A percentile compares a stretch with the other conserved stretches of the same genome.
These are phyloP conservation scores for Dromococcyx pavoninus DNA, from an alignment of 2,797 vertebrate species.

Conservation along the genomic window DNA sequence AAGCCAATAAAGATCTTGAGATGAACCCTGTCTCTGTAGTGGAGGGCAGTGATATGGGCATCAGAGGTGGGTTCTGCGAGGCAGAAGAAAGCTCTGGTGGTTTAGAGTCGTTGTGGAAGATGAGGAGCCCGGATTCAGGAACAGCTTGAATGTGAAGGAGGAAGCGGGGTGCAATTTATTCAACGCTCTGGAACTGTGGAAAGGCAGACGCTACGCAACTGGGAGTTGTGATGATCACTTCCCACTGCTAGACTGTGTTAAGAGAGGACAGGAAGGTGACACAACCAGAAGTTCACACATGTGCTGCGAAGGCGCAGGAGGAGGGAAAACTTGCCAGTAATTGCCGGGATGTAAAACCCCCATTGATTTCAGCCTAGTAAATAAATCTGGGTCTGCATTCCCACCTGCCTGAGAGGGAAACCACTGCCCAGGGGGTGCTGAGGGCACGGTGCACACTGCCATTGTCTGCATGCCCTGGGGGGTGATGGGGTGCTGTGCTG, in stretches of 20 bases:
- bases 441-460: fast-evolving
- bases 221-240: slow-evolving; percentile 40
- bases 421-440: background rate
- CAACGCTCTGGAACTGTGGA: background rate
- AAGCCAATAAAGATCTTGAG: background rate
- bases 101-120: background rate
- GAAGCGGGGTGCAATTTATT: background rate
- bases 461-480: background rate
- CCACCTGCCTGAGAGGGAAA: background rate
- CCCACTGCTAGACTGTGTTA: slow-evolving; percentile 26
- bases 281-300: slow-evolving; percentile 42
- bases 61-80: background rate
- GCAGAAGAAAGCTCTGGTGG: background rate
- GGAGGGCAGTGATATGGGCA: background rate
- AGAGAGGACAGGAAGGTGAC: slow-evolving; percentile 12
- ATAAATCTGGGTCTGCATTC: background rate
- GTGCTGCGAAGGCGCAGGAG: slow-evolving; percentile 6
- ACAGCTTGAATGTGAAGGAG: background rate
- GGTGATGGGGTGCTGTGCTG: fast-evolving
- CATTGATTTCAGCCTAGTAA: background rate
- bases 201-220: slow-evolving; percentile 25
- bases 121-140: background rate
- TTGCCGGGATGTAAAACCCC: background rate
- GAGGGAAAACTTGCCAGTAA: background rate
- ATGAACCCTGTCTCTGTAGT: background rate